These are phyloP conservation scores for Sphecodes monilicornis DNA, from an alignment of 2,888 invertebrate genomes.

Conservation along the genomic window DNA sequence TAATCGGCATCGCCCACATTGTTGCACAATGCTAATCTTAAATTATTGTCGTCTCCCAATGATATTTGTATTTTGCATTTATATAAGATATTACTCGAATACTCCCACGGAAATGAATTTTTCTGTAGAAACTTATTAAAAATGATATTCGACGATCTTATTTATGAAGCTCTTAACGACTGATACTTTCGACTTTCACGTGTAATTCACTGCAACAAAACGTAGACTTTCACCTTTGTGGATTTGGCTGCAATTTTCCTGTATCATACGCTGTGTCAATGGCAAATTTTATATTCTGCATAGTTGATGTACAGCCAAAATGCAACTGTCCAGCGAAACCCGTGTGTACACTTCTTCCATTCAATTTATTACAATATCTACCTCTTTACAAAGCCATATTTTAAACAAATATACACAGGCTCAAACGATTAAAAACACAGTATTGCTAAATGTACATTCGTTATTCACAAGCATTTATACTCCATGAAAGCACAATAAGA, in stretches of 20 bases:
- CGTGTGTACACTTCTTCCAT: not conserved
- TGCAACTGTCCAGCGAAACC: not conserved
- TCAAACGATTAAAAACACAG: no score
- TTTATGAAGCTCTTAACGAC: not conserved
- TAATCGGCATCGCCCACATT: not conserved
- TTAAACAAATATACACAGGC: no score
- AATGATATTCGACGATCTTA: not conserved
- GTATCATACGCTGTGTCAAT: not conserved
- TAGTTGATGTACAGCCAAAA: not conserved
- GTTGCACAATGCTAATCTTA: not conserved
- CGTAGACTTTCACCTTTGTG: conserved; percentile 22
- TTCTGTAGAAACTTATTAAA: not conserved
- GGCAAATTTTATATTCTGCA: no score
- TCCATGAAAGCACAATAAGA: no score
- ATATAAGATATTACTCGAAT: not conserved
- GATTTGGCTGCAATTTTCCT: conserved; percentile 19
- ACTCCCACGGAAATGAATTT: not conserved
- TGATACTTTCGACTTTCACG: conserved; percentile 28
- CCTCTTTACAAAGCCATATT: not conserved
- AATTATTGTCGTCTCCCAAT: not conserved
- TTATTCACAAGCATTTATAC: no score
- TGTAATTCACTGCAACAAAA: conserved; percentile 35
- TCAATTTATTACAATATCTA: not conserved
- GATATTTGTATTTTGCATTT: not conserved
- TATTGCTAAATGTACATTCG: no score